These are phyloP conservation scores for Bufotes viridis DNA, from an alignment of 2,797 vertebrate species.

Conservation along the genomic window DNA sequence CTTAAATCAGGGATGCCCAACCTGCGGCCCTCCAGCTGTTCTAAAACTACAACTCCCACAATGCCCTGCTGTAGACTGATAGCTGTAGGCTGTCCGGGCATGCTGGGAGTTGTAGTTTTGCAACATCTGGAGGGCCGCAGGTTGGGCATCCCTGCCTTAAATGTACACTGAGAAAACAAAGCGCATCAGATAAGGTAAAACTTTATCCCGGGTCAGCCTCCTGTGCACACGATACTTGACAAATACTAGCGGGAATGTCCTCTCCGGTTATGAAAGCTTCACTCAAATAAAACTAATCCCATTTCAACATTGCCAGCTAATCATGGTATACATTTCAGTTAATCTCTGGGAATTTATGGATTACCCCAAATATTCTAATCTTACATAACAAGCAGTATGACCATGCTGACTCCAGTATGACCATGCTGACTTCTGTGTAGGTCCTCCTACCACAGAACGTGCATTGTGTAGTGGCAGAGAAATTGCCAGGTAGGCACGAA, in stretches of 20 bases:
- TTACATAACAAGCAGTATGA: constrained; percentile 3
- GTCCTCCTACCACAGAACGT: too few species aligned
- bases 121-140: too few species aligned
- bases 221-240: not conserved
- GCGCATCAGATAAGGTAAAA: not conserved
- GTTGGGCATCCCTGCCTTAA: not conserved
- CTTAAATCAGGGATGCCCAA: too few species aligned
- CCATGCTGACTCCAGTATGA: not conserved
- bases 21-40: too few species aligned
- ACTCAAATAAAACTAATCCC: constrained; percentile 29
- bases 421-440: not conserved
- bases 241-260: not conserved
- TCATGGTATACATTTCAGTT: constrained; percentile 29
- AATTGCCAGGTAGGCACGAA: not conserved
- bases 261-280: constrained; percentile 15
- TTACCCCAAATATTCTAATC: constrained; percentile 1
- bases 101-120: too few species aligned
- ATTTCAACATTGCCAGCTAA: constrained; percentile 6
- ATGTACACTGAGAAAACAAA: not conserved
- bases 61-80: too few species aligned
- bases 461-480: not conserved
- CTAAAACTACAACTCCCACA: too few species aligned
- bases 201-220: not conserved
- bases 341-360: constrained; percentile 19
- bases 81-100: too few species aligned